Percentiles rank a stretch among this genome's conserved stretches.
These are phyloP conservation scores for Pogonocherus hispidulus DNA, from an alignment of 2,888 invertebrate species.

Conservation along the genomic window DNA sequence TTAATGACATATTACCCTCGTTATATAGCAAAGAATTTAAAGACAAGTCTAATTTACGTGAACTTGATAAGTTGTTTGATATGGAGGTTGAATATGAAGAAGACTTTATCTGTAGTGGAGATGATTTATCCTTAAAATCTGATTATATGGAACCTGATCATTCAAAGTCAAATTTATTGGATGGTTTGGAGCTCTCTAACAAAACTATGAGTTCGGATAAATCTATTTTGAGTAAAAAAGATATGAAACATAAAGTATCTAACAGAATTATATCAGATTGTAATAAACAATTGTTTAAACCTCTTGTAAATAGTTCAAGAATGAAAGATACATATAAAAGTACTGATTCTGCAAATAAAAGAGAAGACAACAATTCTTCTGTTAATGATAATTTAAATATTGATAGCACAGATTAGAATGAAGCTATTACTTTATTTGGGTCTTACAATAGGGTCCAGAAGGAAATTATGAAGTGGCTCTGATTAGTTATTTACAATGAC, in stretches of 20 bases:
- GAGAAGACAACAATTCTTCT: conserved; percentile 28
- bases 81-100: conserved; percentile 65
- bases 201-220: conserved; percentile 23
- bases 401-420: neutral
- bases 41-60: conserved; percentile 59
- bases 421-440: neutral
- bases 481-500: too few relatives aligned
- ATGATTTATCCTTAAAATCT: conserved; percentile 49
- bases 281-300: conserved; percentile 27
- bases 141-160: conserved; percentile 31
- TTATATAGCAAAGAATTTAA: conserved; percentile 64
- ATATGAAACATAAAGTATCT: conserved; percentile 29
- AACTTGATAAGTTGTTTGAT: conserved; percentile 62
- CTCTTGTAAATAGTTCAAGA: conserved; percentile 19
- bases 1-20: conserved; percentile 63
- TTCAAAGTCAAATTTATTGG: conserved; percentile 39
- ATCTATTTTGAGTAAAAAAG: conserved; percentile 28
- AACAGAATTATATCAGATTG: conserved; percentile 31
- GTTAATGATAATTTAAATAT: conserved; percentile 21
- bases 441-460: neutral
- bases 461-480: neutral
- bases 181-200: conserved; percentile 37
- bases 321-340: conserved; percentile 25
- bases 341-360: conserved; percentile 11
- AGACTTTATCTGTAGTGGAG: conserved; percentile 62